Evolutionary conservation across 1,140 invertebrate genomes (phyloP).

Genomic region (Sesamia nonagrioides): DNA sequence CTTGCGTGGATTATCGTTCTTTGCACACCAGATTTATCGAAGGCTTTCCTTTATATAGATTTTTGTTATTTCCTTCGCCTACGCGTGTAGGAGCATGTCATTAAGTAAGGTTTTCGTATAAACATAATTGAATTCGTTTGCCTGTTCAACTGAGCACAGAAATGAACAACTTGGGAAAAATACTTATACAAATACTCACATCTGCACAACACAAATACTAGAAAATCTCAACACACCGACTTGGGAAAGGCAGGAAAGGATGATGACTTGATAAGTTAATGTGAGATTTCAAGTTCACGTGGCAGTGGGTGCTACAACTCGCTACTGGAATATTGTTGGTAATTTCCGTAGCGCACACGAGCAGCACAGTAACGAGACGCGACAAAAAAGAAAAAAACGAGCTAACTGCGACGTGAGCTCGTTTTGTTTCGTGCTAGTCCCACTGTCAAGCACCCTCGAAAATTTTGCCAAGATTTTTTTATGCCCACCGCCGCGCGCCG

Average conservation of each 20-base stretch:
- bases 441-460: slow-evolving; percentile 61
- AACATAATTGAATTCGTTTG: no score
- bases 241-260: background rate
- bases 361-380: slow-evolving; percentile 69
- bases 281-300: slow-evolving; percentile 7
- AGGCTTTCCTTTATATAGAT: background rate
- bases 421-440: slow-evolving; percentile 33
- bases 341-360: slow-evolving; percentile 70
- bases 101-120: background rate
- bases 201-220: background rate
- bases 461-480: slow-evolving; percentile 63
- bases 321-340: slow-evolving; percentile 41
- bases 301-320: slow-evolving; percentile 44
- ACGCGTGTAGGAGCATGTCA: no score
- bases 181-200: background rate
- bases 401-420: slow-evolving; percentile 18
- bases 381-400: slow-evolving; percentile 72
- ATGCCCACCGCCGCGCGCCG: slow-evolving; percentile 41
- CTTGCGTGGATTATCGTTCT: background rate
- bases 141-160: no score
- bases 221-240: background rate
- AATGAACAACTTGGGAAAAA: no score
- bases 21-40: background rate
- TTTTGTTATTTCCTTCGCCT: background rate
- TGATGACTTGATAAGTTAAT: slow-evolving; percentile 32